Evolutionary conservation across 2,797 vertebrate genomes (phyloP).

Genomic region (Tamandua tetradactyla): DNA sequence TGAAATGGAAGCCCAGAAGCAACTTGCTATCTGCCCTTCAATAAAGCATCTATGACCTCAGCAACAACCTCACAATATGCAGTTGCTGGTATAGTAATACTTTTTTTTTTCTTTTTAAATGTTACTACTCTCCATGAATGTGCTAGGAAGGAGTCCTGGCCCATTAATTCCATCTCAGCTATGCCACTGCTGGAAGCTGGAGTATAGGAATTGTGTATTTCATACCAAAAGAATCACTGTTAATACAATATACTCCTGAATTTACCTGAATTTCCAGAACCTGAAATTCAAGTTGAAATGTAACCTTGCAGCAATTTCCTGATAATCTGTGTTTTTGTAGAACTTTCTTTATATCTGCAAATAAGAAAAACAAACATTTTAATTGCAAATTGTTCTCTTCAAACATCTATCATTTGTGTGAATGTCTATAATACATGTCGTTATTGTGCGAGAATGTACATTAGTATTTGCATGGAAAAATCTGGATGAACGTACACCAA

Average conservation of each 20-base stretch:
- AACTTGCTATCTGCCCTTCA: background rate
- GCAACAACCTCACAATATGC: background rate
- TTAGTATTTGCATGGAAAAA: slow-evolving; percentile 31
- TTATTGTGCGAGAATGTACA: background rate
- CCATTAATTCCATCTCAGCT: background rate
- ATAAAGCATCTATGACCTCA: background rate
- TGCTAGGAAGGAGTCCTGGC: background rate
- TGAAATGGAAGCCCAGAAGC: background rate
- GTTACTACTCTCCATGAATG: slow-evolving; percentile 4
- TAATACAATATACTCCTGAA: background rate
- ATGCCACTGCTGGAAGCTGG: background rate
- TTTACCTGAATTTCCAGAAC: slow-evolving; percentile 90
- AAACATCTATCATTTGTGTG: background rate
- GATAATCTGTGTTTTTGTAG: slow-evolving; percentile 86
- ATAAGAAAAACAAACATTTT: slow-evolving; percentile 57
- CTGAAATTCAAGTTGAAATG: slow-evolving; percentile 92
- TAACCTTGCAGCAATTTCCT: slow-evolving; percentile 86
- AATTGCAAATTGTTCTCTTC: slow-evolving; percentile 33
- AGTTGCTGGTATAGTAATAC: too few relatives aligned
- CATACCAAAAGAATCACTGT: slow-evolving; percentile 23
- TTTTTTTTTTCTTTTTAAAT: too few relatives aligned
- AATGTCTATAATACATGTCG: background rate
- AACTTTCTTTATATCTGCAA: slow-evolving; percentile 83
- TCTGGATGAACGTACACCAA: background rate
- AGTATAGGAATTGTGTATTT: background rate